phyloP scores from a whole-genome alignment of 2,797 vertebrate genomes.

The Gallirallus australis region DNA sequence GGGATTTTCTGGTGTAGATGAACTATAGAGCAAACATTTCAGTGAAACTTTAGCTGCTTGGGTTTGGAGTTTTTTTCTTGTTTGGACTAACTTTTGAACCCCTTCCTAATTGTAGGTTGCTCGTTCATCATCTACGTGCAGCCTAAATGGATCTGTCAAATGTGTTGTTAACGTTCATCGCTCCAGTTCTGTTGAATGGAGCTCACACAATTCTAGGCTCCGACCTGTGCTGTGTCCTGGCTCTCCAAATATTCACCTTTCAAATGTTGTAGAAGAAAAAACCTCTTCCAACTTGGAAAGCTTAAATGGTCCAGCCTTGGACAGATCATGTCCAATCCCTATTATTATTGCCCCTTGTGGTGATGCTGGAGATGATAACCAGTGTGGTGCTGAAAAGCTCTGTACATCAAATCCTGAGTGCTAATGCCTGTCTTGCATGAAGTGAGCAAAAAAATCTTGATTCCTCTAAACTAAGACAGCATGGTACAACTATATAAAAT shows the following conservation, averaged over 20 bases:
- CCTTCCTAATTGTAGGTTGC: constrained; percentile 82
- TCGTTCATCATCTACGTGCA: constrained; percentile 85
- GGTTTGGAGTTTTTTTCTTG: background rate
- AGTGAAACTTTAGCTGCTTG: background rate
- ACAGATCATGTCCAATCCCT: background rate
- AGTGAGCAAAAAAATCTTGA: constrained; percentile 66
- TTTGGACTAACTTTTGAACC: constrained; percentile 58
- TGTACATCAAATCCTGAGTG: background rate
- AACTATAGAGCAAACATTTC: background rate
- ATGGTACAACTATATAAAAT: background rate
- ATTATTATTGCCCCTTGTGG: constrained; percentile 39
- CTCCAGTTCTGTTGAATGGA: constrained; percentile 86
- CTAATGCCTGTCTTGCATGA: constrained; percentile 40
- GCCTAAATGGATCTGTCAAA: constrained; percentile 82
- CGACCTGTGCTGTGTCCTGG: constrained; percentile 76
- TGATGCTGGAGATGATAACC: constrained; percentile 59
- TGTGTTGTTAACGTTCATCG: constrained; percentile 79
- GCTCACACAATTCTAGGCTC: constrained; percentile 76
- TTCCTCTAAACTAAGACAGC: background rate
- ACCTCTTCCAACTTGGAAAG: constrained; percentile 54
- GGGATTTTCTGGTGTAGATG: background rate
- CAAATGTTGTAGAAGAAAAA: constrained; percentile 60
- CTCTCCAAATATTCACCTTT: constrained; percentile 67
- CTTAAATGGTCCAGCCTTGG: background rate
- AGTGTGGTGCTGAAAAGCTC: constrained; percentile 46